phyloP scores from a whole-genome alignment of 2,113 vertebrate genomes.

The Oncorhynchus tshawytscha region DNA sequence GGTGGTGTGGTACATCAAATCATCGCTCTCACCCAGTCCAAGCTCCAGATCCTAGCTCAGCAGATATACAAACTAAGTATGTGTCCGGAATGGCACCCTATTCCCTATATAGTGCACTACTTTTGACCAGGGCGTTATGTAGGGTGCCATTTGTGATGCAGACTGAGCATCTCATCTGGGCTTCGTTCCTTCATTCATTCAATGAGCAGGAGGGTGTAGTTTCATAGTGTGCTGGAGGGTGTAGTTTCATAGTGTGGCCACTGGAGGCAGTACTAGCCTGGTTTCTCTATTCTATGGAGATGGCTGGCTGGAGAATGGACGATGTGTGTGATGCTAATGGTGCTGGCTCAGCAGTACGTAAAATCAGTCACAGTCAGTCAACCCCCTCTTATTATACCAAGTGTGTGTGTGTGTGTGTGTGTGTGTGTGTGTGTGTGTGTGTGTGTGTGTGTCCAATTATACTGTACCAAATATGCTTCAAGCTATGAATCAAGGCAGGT shows the following conservation, averaged over 20 bases:
- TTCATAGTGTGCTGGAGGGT: constrained; percentile 7
- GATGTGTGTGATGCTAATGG: constrained; percentile 47
- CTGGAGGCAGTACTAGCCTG: constrained; percentile 54
- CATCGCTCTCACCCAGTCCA: background rate
- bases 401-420: too few species aligned
- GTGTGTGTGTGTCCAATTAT: too few species aligned
- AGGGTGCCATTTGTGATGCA: constrained; percentile 3
- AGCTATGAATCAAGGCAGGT: constrained; percentile 26
- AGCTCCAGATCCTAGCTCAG: constrained; percentile 1
- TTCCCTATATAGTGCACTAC: too few species aligned
- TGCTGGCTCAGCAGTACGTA: constrained; percentile 64
- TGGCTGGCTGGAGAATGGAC: constrained; percentile 6
- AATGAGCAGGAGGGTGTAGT: constrained; percentile 26
- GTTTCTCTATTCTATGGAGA: constrained; percentile 12
- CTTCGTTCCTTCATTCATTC: constrained; percentile 67
- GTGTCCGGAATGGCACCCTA: too few species aligned
- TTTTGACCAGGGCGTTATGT: too few species aligned
- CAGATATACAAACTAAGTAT: background rate
- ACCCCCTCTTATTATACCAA: too few species aligned
- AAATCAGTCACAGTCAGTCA: constrained; percentile 40
- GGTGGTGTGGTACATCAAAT: background rate
- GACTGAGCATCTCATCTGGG: constrained; percentile 60
- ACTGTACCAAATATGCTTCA: constrained; percentile 35
- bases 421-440: too few species aligned
- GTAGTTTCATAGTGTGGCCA: constrained; percentile 29